Evolutionary conservation across 2,113 vertebrate genomes (phyloP).

Genomic region (Melanocharis versteri): DNA sequence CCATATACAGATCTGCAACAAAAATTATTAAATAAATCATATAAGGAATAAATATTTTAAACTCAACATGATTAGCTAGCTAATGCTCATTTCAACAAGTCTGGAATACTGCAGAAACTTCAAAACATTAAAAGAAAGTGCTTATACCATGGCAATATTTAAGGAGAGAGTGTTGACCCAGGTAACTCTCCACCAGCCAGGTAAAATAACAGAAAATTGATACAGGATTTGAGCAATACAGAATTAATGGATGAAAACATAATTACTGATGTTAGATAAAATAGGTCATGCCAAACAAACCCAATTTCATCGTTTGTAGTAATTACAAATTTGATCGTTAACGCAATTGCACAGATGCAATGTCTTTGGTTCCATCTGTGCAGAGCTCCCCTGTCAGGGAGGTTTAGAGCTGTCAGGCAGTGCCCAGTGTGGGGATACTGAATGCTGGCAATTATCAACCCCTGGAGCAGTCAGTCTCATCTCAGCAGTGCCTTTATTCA

Average conservation of each 20-base stretch:
- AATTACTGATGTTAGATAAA: constrained; percentile 35
- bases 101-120: neutral
- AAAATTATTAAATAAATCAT: neutral
- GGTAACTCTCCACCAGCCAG: neutral
- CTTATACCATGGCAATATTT: neutral
- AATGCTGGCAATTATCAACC: neutral
- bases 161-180: neutral
- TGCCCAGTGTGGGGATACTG: neutral
- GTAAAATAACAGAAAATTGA: constrained; percentile 35
- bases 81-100: neutral
- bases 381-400: neutral
- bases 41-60: neutral
- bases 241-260: neutral
- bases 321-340: constrained; percentile 3
- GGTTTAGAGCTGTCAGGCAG: neutral
- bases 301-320: neutral
- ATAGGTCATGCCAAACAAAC: constrained; percentile 49
- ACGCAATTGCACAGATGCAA: neutral
- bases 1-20: neutral
- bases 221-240: constrained; percentile 22
- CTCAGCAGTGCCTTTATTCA: neutral
- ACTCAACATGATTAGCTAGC: neutral
- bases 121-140: neutral
- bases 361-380: neutral
- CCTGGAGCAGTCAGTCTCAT: neutral